Conservation (phyloP, 2,888 invertebrate species). For the Resseliella maxima region DNA sequence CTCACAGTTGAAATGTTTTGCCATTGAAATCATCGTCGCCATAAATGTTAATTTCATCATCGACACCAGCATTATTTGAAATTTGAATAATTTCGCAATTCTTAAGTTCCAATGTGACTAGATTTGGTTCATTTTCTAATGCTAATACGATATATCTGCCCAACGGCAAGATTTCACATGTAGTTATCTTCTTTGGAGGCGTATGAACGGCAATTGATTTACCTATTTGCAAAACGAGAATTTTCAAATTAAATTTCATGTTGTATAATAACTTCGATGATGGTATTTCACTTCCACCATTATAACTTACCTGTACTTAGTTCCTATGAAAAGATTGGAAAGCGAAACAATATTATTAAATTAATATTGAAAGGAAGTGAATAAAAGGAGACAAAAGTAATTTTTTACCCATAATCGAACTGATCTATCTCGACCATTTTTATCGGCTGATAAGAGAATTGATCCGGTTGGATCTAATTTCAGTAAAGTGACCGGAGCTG, state of each 20-base stretch:
- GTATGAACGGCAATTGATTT: slow-evolving; percentile 83
- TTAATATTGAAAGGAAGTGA: too few relatives aligned
- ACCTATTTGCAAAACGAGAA: slow-evolving; percentile 69
- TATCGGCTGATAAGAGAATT: slow-evolving; percentile 80
- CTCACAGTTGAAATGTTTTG: slow-evolving; percentile 67
- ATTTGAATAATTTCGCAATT: slow-evolving; percentile 59
- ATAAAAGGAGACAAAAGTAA: too few relatives aligned
- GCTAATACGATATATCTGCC: slow-evolving; percentile 79
- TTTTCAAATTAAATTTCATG: background rate
- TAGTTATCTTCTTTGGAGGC: slow-evolving; percentile 78
- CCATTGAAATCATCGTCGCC: slow-evolving; percentile 72
- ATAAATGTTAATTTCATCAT: slow-evolving; percentile 64
- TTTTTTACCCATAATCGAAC: slow-evolving; percentile 86
- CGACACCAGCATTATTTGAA: slow-evolving; percentile 58
- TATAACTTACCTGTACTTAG: slow-evolving; percentile 78
- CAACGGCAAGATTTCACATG: slow-evolving; percentile 81
- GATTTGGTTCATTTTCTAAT: slow-evolving; percentile 73
- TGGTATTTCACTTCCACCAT: background rate
- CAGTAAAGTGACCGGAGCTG: slow-evolving; percentile 79
- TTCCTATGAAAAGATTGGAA: too few relatives aligned
- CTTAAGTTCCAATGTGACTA: slow-evolving; percentile 74
- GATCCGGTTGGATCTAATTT: slow-evolving; percentile 79
- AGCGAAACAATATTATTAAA: too few relatives aligned
- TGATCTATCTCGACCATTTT: slow-evolving; percentile 77
- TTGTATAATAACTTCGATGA: background rate